Conservation (phyloP, 2,797 vertebrate species). For the Lophius americanus region DNA sequence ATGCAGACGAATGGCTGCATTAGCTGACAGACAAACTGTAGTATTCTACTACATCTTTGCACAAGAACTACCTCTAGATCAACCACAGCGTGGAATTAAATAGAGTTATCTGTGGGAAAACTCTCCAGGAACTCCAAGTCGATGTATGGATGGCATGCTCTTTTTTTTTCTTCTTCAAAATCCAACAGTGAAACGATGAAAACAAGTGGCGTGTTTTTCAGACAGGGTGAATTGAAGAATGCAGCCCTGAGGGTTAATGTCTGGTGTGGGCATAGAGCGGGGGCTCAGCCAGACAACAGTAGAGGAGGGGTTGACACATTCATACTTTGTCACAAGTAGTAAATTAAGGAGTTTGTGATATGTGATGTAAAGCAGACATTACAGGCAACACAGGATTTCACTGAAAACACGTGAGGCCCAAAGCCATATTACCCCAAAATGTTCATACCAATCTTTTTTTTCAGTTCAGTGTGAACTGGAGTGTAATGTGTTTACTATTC, state of each 20-base stretch:
- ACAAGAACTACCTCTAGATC: background rate
- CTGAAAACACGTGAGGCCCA: too few species aligned
- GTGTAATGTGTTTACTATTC: background rate
- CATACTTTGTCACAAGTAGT: slow-evolving; percentile 11
- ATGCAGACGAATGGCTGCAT: background rate
- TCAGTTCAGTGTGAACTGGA: background rate
- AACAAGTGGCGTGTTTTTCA: slow-evolving; percentile 16
- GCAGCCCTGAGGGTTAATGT: slow-evolving; percentile 31
- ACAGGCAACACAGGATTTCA: background rate
- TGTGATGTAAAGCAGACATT: slow-evolving; percentile 19
- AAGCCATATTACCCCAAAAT: too few species aligned
- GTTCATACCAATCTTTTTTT: too few species aligned
- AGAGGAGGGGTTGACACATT: slow-evolving; percentile 8
- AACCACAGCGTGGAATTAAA: background rate
- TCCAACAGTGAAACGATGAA: slow-evolving; percentile 20
- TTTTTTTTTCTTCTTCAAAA: background rate
- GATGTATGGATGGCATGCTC: background rate
- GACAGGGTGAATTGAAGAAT: slow-evolving; percentile 33
- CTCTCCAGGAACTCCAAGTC: background rate
- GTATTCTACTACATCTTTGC: background rate
- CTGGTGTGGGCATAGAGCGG: slow-evolving; percentile 22
- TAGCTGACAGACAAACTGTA: background rate
- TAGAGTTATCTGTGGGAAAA: background rate
- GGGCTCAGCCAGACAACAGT: slow-evolving; percentile 16
- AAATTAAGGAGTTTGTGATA: background rate